These are phyloP conservation scores for Mobula hypostoma DNA, from an alignment of 2,113 vertebrate species.

Conservation along the genomic window DNA sequence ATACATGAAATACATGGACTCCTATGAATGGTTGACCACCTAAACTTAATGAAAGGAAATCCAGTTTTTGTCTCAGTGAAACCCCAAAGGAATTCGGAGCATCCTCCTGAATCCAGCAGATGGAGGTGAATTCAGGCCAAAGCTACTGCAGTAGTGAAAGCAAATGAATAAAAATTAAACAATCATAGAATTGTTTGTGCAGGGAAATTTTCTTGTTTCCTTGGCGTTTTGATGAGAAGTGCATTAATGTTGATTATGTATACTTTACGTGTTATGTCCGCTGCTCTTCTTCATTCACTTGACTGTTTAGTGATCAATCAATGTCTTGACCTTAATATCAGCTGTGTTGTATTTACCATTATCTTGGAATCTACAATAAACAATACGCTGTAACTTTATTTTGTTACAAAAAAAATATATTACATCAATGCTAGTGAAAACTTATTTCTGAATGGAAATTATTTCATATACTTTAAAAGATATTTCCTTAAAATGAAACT, in stretches of 20 bases:
- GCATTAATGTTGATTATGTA: too few relatives aligned
- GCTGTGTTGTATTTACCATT: background rate
- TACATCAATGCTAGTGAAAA: background rate
- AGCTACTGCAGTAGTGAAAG: background rate
- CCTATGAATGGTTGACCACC: background rate
- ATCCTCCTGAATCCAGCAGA: background rate
- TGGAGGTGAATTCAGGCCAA: background rate
- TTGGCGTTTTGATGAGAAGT: background rate
- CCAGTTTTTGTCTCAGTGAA: background rate
- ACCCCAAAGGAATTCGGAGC: background rate
- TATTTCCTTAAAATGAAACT: background rate
- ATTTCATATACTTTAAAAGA: background rate
- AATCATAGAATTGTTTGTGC: background rate
- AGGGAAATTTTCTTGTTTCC: background rate
- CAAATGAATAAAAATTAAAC: background rate
- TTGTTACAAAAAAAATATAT: background rate
- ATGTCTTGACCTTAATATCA: background rate
- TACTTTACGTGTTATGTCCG: too few relatives aligned
- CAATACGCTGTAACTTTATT: background rate
- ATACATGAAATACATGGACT: background rate
- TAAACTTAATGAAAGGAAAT: background rate
- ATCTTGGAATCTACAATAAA: background rate
- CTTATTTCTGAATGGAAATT: background rate
- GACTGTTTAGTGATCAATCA: background rate
- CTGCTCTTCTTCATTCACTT: background rate